phyloP scores from a whole-genome alignment of 2,113 vertebrate species.

The Erpornis zantholeuca region DNA sequence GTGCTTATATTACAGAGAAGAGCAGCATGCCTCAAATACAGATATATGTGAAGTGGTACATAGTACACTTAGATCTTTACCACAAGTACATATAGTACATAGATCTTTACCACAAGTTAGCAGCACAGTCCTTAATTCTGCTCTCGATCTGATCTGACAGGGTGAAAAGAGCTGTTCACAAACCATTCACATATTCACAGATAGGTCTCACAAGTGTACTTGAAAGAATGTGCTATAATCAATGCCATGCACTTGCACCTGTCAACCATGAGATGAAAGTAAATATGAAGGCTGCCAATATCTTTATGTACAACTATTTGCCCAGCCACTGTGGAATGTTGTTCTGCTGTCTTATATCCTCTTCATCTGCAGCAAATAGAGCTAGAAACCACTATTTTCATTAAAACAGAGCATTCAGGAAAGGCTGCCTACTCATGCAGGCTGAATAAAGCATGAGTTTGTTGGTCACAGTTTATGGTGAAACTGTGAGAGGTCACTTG shows the following conservation, averaged over 20 bases:
- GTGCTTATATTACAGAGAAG: background rate
- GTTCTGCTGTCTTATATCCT: background rate
- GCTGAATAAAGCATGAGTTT: background rate
- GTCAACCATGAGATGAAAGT: background rate
- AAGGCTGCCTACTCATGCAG: background rate
- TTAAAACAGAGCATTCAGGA: background rate
- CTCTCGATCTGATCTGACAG: constrained; percentile 1
- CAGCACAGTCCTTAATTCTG: background rate
- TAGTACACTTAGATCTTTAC: background rate
- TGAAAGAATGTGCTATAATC: background rate
- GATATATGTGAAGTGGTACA: fast-evolving
- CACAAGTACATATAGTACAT: background rate
- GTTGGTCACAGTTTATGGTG: background rate
- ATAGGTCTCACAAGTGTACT: background rate
- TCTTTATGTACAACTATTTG: background rate
- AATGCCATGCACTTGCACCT: background rate
- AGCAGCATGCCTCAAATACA: background rate
- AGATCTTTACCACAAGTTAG: background rate
- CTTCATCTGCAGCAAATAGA: background rate
- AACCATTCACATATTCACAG: background rate
- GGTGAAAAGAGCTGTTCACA: background rate
- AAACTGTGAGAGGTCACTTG: background rate
- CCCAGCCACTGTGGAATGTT: background rate
- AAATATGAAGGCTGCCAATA: constrained; percentile 7
- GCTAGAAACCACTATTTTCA: background rate